Base-by-base conservation (phyloP, 2,797 vertebrate genomes). In the Garrulus glandarius region DNA sequence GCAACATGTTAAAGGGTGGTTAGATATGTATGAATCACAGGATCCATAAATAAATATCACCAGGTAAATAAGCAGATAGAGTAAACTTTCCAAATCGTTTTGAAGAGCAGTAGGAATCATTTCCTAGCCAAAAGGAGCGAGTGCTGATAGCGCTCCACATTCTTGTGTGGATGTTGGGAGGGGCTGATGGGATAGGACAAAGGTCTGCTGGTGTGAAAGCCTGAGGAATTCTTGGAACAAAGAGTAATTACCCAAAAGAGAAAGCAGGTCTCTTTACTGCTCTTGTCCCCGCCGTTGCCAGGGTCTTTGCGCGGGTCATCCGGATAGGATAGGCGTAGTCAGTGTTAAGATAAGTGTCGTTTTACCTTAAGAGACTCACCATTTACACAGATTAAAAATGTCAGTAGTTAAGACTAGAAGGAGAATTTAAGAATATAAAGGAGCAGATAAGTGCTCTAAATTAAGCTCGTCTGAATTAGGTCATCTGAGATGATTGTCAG, bases 301-400 rank as follows among this genome's bases (percentile, higher is more conserved):
- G 55, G 34, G 11, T 84, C 36, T 91, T 57, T 3, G 22, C 63
- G 29, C 56, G 65, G 50, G 17, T 68, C 37, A 30, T 20, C 9
- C 43, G 2, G 2, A 2, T 5, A 47, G 2, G 2, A 2, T 5
- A 47, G 26, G 29, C 3, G 2, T 8, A 8, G 61, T 23, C 27
- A 50, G 16, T 34, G 20, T 44, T 75, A 41, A 39, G 30, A 14
- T 24, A 32, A 63, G 27, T 19, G 27, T 34, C 43, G 4, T 36
- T 67, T 92, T 55, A 34, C 36, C 24, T 77, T 37, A 41, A 49
- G 47, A 89, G 41, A 36, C 41, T 81, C 34, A 10, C n/a, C 16
- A 27, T 11, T 47, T 79, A 43, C 20, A 36, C 14, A 29, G 30
- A 41, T 49, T 22, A 13, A 72, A 92, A 72, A 47, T 78, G 37